Evolutionary conservation across 1,140 invertebrate species (phyloP).

Genomic region (Zaprionus camerounensis): DNA sequence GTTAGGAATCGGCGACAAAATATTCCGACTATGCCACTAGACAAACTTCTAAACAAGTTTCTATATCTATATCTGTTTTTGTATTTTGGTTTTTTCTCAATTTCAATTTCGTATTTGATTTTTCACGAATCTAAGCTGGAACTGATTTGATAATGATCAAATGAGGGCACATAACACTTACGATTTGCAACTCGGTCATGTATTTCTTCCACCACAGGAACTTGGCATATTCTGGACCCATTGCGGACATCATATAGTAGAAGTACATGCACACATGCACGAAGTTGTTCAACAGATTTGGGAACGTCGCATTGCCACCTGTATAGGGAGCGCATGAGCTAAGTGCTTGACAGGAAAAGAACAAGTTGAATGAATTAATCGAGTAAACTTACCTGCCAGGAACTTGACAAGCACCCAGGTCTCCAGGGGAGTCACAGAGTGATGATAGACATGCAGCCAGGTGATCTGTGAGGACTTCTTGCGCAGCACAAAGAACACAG

Average conservation of each 20-base stretch:
- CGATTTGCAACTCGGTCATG: constrained; percentile 95
- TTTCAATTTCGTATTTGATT: constrained; percentile 23
- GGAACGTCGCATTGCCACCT: constrained; percentile 96
- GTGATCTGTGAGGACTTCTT: constrained; percentile 97
- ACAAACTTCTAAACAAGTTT: constrained; percentile 72
- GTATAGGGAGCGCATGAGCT: constrained; percentile 17
- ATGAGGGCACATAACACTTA: constrained; percentile 85
- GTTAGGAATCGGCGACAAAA: constrained; percentile 51
- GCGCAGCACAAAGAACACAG: constrained; percentile 95
- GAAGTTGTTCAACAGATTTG: constrained; percentile 95
- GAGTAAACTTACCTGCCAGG: constrained; percentile 90
- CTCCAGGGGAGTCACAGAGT: constrained; percentile 96
- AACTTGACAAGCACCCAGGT: constrained; percentile 98
- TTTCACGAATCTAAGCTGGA: constrained; percentile 49
- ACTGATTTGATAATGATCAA: constrained; percentile 57
- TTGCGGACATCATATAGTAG: constrained; percentile 96
- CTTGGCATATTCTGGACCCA: constrained; percentile 95
- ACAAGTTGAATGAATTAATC: no score
- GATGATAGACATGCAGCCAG: constrained; percentile 97
- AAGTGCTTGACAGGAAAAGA: neutral
- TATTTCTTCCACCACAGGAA: constrained; percentile 98
- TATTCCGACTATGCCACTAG: constrained; percentile 58
- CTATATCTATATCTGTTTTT: constrained; percentile 16
- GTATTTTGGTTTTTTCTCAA: constrained; percentile 5
- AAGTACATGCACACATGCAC: constrained; percentile 98